Base-by-base conservation (phyloP, 2,888 invertebrate species). In the Patella pellucida region DNA sequence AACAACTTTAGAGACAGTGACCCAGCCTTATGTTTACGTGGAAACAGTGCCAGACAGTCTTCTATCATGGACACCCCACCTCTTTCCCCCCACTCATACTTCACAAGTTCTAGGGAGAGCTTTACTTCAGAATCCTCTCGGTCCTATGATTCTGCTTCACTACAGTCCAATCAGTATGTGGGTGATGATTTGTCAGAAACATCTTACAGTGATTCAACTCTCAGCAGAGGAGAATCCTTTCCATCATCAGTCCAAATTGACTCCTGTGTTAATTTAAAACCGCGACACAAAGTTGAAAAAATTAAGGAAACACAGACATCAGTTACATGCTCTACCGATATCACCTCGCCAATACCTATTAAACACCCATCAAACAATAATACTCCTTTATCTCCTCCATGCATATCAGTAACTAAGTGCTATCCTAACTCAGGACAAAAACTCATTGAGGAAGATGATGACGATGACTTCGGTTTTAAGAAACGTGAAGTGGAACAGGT, bases 41-140 rank as follows among this genome's bases (percentile, higher is more conserved):
- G 68, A 50, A 68, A 73, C n/a, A 74, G 79, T 14, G 54, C 72
- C 12, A 77, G 81, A n/a, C 79, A 82, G 54, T 76, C 81, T 4
- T 83, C 85, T 15, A 79, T 81, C 7, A 82, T 80, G 73, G 85
- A 85, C 71, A 85, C 84, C 56, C 83, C 85, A 51, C 86, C 86
- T 16, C 81, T 82, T 69, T 87, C 86, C 23, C 85, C 83, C 78
- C 79, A 82, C 79, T 87, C 86, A 3, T 62, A 62, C 62, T 62
- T 62, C 54, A 82, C 81, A 73, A 85, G 85, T 78, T 85, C 86
- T 27, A 71, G 83, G 23, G 86, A 87, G 77, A 86, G 86, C 80
- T 81, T 84, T 71, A 76, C 85, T 23, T 85, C 85, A 3, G 85
- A 86, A 74, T 86, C 86, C 0, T 83, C 83, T 3, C 82, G 82